Evolutionary conservation across 2,113 vertebrate genomes (phyloP).

Genomic region (Peromyscus polionotus): DNA sequence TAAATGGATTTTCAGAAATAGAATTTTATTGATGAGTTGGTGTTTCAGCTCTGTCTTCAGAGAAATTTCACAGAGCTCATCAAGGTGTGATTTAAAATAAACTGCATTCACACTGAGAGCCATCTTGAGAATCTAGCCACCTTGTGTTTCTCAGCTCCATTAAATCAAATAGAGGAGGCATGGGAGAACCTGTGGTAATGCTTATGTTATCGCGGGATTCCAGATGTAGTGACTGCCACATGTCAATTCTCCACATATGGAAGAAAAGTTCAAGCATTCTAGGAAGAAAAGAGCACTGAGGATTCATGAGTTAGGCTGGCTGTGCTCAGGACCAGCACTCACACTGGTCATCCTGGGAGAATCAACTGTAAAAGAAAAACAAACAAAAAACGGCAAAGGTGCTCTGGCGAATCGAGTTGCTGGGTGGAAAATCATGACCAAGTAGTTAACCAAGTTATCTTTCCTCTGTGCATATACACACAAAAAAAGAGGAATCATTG

Average conservation of each 20-base stretch:
- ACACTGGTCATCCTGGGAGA: not conserved
- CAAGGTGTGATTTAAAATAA: constrained; percentile 55
- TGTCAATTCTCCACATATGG: not conserved
- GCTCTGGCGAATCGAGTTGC: not conserved
- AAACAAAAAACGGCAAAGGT: not conserved
- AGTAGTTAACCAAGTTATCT: constrained; percentile 30
- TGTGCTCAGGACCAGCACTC: not conserved
- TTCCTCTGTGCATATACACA: not conserved
- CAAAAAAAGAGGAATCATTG: too few species aligned
- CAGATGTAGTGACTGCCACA: not conserved
- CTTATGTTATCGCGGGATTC: not conserved
- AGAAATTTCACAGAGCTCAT: constrained; percentile 59
- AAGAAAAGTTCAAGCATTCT: not conserved
- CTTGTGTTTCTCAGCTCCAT: not conserved
- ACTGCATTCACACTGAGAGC: not conserved
- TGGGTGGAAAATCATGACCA: not conserved
- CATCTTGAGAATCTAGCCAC: not conserved
- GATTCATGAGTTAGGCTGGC: not conserved
- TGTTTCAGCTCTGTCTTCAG: not conserved
- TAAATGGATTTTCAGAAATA: constrained; percentile 57
- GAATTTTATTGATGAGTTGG: constrained; percentile 50
- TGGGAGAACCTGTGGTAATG: not conserved
- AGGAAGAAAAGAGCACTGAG: not conserved
- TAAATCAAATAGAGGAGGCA: not conserved
- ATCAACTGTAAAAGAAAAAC: not conserved